phyloP scores from a whole-genome alignment of 2,113 vertebrate species.

The Panthera uncia region DNA sequence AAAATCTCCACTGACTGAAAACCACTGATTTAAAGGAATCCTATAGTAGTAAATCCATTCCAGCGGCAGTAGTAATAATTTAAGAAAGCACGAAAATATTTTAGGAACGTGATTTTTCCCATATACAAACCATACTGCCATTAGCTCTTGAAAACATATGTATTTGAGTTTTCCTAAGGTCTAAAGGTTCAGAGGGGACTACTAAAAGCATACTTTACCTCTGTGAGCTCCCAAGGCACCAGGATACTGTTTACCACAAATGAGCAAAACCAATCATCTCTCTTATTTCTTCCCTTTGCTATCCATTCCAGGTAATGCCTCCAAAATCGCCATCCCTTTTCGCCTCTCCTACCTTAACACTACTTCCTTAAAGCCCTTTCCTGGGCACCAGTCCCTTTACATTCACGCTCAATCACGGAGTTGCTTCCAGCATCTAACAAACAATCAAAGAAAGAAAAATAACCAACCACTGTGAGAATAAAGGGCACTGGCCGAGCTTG shows the following conservation, averaged over 20 bases:
- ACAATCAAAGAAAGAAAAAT: slow-evolving; percentile 37
- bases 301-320: neutral
- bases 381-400: neutral
- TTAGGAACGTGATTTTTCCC: neutral
- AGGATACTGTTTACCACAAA: neutral
- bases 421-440: neutral
- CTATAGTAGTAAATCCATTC: neutral
- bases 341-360: neutral
- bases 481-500: neutral
- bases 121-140: neutral
- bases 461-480: neutral
- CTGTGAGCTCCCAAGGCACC: neutral
- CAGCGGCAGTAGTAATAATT: neutral
- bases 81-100: neutral
- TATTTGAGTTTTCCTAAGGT: neutral
- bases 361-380: neutral
- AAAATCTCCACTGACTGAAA: neutral
- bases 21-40: neutral
- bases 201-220: neutral
- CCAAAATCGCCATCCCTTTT: neutral
- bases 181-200: neutral
- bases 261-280: neutral
- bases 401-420: neutral
- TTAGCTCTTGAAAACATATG: neutral
- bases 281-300: neutral